Evolutionary conservation across 2,888 invertebrate genomes (phyloP), one percentile per base, ranked within the genome.

Genomic region (Ophion costatus): DNA sequence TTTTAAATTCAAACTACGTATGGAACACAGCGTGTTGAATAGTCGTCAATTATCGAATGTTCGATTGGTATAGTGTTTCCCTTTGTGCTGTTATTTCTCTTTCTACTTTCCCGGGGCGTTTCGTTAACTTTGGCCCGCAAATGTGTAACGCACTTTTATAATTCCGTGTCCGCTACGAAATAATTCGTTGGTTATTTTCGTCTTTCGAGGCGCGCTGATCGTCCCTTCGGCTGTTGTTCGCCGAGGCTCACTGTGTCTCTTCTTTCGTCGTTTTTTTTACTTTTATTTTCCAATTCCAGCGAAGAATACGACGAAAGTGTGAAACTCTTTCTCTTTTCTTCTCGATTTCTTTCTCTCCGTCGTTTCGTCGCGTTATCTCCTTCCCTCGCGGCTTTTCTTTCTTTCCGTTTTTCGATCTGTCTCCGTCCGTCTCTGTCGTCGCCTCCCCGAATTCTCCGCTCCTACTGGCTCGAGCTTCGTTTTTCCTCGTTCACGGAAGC

Each of bases 401-500:
- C n/a, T 78, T 51, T 71, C 83, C 81, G 29, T 83, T 76, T 74
- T 78, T 73, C 56, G 6, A 20, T 74, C 17, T 75, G 17, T 61
- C 61, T 51, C 56, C 74, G 64, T 24, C 63, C 67, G 59, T 61
- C 70, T 78, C 75, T 57, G 42, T 45, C 51, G 71, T 56, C 76
- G 67, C 80, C 42, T 64, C 77, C 75, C 24, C 57, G 42, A 56
- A 64, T 20, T 75, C 51, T 59, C 67, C 63, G 22, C 56, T 78
- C 66, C 66, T 91, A 92, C 88, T 93, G 93, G 87, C 90, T 91
- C 87, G 92, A 89, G 77, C 67, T 82, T 74, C 88, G 91, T 87
- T 92, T 93, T 86, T 87, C 90, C 86, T 93, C 93, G 89, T 90
- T 92, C 87, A 93, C 91, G 79, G 92, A 92, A 85, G 91, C 90